These are phyloP conservation scores for Protophormia terraenovae DNA, from an alignment of 2,888 invertebrate species.

Conservation along the genomic window DNA sequence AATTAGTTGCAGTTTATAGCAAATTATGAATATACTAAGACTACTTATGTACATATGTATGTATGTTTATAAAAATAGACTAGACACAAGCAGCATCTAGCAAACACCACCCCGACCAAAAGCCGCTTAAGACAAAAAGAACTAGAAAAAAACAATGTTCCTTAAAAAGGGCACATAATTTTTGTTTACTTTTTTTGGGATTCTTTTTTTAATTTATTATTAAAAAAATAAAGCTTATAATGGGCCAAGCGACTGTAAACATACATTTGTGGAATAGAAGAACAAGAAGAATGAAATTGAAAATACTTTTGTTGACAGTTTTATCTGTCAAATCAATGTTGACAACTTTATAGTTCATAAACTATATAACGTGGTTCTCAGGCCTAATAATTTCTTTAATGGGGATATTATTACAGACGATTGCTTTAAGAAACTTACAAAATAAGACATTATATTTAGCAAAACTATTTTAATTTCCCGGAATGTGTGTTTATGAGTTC, in stretches of 20 bases:
- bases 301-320: constrained; percentile 63
- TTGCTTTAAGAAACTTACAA: no score
- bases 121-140: not conserved
- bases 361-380: constrained; percentile 33
- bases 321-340: constrained; percentile 67
- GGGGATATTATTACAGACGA: not conserved
- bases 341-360: constrained; percentile 70
- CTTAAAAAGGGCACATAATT: constrained; percentile 31
- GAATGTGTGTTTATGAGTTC: constrained; percentile 38
- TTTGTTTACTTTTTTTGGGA: not conserved
- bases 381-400: constrained; percentile 3
- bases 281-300: not conserved
- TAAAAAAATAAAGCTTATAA: not conserved
- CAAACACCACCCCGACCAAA: not conserved
- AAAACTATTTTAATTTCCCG: constrained; percentile 58
- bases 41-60: no score
- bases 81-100: constrained; percentile 1
- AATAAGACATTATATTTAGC: constrained; percentile 41
- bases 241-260: no score
- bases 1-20: constrained; percentile 70
- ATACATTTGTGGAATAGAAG: no score
- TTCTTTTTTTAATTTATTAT: not conserved
- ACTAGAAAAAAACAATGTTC: not conserved
- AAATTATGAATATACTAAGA: constrained; percentile 64
- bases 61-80: constrained; percentile 42